Evolutionary conservation across 2,888 invertebrate genomes (phyloP), one percentile per base, ranked within the genome.

Genomic region (Pedicia rivosa): DNA sequence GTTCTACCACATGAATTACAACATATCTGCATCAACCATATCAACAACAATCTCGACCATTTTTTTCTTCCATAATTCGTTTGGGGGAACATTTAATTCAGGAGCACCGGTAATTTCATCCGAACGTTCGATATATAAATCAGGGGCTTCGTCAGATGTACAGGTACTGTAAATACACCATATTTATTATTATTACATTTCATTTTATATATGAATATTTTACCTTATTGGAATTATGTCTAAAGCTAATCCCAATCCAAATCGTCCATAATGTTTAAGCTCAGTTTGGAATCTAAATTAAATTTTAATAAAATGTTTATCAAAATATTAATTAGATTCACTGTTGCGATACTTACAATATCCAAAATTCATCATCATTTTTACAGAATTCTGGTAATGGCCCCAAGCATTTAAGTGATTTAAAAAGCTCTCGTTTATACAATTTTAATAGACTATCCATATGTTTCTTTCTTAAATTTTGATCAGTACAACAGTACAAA

Each of bases 191-290:
- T 7, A 4, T 4, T 24, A 24, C 8, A 24, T 10, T 7, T 24
- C 10, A 4, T 5, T 10, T 3, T 24, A 4, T n/a, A 10, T 24
- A n/a, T 10, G 8, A 8, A 5, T 24, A 10, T 3, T n/a, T 24
- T n/a, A 24, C 16, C 68, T 73, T 33, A 78, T 78, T 2, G 78
- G 79, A 43, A 75, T 68, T 58, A 78, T 78, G 47, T 79, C 79
- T 43, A 79, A 49, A 0, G 79, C 74, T 8, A 74, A 55, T 2
- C 79, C 79, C 3, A 78, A 63, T 0, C 75, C 78, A 46, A 76
- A 78, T 31, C 67, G 66, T 6, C 74, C 69, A 46, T 72, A 72
- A 10, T 68, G 62, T 46, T 68, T 67, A 47, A 78, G 67, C 46
- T 79, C 78, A 22, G 66, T 64, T 40, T 66, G 65, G 43, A 78